Conservation (phyloP, 2,797 vertebrate genomes). For the Microchirus variegatus region DNA sequence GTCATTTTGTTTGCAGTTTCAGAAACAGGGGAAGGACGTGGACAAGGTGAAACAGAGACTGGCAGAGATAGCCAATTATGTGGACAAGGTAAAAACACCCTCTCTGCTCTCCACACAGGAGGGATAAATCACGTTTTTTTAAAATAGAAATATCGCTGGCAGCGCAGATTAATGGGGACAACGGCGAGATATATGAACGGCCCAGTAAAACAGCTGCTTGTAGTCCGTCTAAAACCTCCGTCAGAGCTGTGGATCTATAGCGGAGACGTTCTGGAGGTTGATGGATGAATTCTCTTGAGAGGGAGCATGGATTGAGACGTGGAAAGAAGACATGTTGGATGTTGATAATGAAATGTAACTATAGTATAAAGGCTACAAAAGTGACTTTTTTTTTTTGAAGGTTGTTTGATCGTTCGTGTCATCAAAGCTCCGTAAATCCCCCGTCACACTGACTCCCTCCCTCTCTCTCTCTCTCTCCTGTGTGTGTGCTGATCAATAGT, state of each 20-base stretch:
- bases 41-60: constrained; percentile 96
- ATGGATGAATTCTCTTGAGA: constrained; percentile 37
- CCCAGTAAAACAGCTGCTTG: constrained; percentile 63
- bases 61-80: constrained; percentile 97
- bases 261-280: constrained; percentile 15
- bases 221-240: constrained; percentile 39
- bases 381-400: constrained; percentile 13
- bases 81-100: constrained; percentile 92
- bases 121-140: constrained; percentile 69
- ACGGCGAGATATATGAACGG: constrained; percentile 65
- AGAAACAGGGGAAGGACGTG: constrained; percentile 96
- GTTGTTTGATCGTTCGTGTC: constrained; percentile 8
- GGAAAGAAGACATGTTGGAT: constrained; percentile 7
- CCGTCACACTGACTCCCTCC: background rate
- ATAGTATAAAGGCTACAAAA: background rate
- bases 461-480: too few species aligned
- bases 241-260: constrained; percentile 27
- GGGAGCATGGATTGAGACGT: constrained; percentile 21
- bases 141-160: constrained; percentile 68
- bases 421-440: constrained; percentile 8
- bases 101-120: constrained; percentile 35
- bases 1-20: constrained; percentile 85
- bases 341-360: constrained; percentile 5
- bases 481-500: constrained; percentile 74
- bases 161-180: constrained; percentile 68